Percentiles rank a stretch among this genome's conserved stretches.
Evolutionary conservation across 1,140 invertebrate genomes (phyloP).

Genomic region (Sycophaga agraensis): DNA sequence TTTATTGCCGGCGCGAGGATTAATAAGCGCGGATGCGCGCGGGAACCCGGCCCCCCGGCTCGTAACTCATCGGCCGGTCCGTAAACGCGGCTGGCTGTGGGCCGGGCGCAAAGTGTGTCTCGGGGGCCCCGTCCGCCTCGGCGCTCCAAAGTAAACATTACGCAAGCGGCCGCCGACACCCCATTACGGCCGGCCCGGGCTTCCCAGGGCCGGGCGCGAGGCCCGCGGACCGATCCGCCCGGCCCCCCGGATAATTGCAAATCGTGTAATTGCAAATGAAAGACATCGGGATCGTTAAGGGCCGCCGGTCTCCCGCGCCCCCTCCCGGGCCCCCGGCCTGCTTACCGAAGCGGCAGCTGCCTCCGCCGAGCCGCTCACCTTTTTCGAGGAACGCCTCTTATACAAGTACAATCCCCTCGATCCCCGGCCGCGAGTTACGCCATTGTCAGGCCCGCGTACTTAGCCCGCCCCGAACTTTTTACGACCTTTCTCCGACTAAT

Average conservation of each 20-base stretch:
- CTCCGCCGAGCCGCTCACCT: not conserved
- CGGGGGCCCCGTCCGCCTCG: too few relatives aligned
- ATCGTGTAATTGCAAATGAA: conserved; percentile 29
- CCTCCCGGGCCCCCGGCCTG: not conserved
- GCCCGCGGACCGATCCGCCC: not conserved
- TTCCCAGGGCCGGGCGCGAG: too few relatives aligned
- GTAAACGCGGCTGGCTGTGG: too few relatives aligned
- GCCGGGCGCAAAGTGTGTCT: too few relatives aligned
- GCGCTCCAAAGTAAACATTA: conserved; percentile 17
- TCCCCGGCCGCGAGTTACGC: not conserved
- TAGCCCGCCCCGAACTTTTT: too few relatives aligned
- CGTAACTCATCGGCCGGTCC: too few relatives aligned
- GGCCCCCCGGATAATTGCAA: conserved; percentile 18
- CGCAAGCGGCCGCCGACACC: conserved; percentile 19
- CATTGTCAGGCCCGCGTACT: not conserved
- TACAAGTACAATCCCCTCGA: not conserved
- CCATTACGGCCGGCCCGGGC: conserved; percentile 15
- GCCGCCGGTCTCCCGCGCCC: not conserved
- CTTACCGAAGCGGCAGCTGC: not conserved
- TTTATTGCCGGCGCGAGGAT: conserved; percentile 13
- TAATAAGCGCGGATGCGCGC: too few relatives aligned
- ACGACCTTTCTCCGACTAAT: not conserved
- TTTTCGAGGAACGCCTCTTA: not conserved
- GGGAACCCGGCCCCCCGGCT: too few relatives aligned
- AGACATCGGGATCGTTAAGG: conserved; percentile 25